These are phyloP conservation scores for Calidris pugnax DNA, from an alignment of 2,113 vertebrate species.

Conservation along the genomic window DNA sequence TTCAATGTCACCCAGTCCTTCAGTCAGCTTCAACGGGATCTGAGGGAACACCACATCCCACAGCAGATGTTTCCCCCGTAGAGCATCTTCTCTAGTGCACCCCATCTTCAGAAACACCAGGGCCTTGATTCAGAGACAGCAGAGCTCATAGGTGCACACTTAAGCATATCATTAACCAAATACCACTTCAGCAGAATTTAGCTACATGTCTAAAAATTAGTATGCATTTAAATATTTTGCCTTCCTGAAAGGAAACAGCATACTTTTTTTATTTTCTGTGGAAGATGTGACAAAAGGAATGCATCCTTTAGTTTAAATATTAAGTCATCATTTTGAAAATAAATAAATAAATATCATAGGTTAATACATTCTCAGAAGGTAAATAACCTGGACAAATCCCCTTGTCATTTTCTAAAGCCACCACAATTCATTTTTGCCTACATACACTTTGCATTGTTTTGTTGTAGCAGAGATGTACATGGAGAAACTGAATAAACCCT, in stretches of 20 bases:
- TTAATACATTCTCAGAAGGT: slow-evolving; percentile 25
- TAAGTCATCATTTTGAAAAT: not conserved
- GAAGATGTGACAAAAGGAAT: not conserved
- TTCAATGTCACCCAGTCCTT: not conserved
- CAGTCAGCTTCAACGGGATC: not conserved
- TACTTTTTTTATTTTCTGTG: not conserved
- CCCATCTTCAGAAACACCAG: not conserved
- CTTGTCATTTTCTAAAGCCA: slow-evolving; percentile 24
- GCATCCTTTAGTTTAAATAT: not conserved
- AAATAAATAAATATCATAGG: not conserved
- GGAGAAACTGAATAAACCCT: not conserved
- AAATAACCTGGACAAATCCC: slow-evolving; percentile 35
- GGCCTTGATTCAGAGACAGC: not conserved
- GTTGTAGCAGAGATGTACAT: slow-evolving; percentile 29
- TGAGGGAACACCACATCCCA: not conserved
- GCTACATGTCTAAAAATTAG: not conserved
- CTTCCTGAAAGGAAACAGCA: not conserved
- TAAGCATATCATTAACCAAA: not conserved
- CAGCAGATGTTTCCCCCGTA: not conserved
- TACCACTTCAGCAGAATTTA: not conserved
- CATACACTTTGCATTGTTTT: slow-evolving; percentile 38
- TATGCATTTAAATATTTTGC: not conserved
- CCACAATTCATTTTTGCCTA: not conserved
- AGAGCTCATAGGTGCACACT: not conserved
- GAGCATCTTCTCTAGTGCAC: not conserved